These are phyloP conservation scores for Hemiprocne comata DNA, from an alignment of 2,113 vertebrate species.

Conservation along the genomic window DNA sequence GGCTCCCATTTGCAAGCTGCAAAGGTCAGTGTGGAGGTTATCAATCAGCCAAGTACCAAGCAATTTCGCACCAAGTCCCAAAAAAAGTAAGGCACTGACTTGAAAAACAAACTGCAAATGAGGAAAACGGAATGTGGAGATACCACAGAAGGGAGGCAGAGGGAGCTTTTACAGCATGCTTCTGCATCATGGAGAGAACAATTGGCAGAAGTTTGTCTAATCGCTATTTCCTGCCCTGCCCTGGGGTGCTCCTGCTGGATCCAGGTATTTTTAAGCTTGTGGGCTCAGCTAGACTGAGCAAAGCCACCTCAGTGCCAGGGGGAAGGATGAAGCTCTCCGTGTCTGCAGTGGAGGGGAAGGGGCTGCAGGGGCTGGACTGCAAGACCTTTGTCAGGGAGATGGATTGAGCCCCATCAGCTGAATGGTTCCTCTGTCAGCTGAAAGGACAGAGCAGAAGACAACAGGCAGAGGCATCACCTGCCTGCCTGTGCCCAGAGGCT, in stretches of 20 bases:
- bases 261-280: accelerated
- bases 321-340: accelerated
- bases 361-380: neutral
- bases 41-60: neutral
- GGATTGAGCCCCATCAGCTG: accelerated
- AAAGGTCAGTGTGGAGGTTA: neutral
- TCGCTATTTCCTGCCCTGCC: accelerated
- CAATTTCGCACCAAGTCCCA: neutral
- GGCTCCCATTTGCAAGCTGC: accelerated
- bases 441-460: neutral
- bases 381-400: accelerated
- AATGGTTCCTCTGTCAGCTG: accelerated
- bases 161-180: neutral
- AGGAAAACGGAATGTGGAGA: neutral
- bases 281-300: neutral
- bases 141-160: conserved; percentile 37
- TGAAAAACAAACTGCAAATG: neutral
- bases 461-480: neutral
- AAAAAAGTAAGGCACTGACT: neutral
- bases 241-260: neutral
- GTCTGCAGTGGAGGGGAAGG: neutral
- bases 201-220: neutral
- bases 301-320: accelerated
- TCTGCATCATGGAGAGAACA: accelerated
- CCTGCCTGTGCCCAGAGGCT: too few species aligned